A percentile compares a stretch with the other conserved stretches of the same genome.
These are phyloP conservation scores for Dinocampus coccinellae DNA, from an alignment of 2,888 invertebrate species.

Conservation along the genomic window DNA sequence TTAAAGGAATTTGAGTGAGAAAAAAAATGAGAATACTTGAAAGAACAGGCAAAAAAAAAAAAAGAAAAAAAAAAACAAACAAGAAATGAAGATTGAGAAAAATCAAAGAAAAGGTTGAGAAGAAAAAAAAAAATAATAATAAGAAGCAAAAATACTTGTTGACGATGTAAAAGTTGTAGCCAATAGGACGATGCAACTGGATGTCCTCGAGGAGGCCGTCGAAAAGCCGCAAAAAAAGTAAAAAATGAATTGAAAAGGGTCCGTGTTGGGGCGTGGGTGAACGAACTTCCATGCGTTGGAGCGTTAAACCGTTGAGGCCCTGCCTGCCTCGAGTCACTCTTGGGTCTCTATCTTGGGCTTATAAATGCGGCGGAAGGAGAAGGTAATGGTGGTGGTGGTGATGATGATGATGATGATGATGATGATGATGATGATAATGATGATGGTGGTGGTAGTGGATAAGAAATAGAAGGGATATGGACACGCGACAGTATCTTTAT, in stretches of 20 bases:
- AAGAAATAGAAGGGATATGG: conserved; percentile 33
- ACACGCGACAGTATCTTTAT: conserved; percentile 41
- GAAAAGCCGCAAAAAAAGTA: not conserved
- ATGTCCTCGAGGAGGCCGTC: conserved; percentile 28
- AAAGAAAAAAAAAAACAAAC: not conserved
- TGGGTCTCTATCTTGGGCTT: not conserved
- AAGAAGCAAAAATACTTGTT: not conserved
- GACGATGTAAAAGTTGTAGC: not conserved
- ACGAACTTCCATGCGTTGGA: conserved; percentile 26
- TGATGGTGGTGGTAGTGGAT: conserved; percentile 15
- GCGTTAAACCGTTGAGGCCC: conserved; percentile 17
- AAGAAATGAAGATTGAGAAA: no score
- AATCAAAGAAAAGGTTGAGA: not conserved
- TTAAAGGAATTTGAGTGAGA: not conserved
- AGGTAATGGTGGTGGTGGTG: not conserved
- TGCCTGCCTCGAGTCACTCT: conserved; percentile 9
- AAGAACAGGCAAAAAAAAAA: not conserved
- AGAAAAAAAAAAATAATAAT: not conserved
- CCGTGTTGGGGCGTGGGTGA: conserved; percentile 18
- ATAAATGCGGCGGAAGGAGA: not conserved
- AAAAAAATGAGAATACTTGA: not conserved
- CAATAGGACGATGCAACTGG: conserved; percentile 1
- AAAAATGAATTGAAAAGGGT: conserved; percentile 8
- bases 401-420: no score
- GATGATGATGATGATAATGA: no score